Base-by-base conservation (phyloP, 1,140 invertebrate species). In the Drosophila grimshawi region DNA sequence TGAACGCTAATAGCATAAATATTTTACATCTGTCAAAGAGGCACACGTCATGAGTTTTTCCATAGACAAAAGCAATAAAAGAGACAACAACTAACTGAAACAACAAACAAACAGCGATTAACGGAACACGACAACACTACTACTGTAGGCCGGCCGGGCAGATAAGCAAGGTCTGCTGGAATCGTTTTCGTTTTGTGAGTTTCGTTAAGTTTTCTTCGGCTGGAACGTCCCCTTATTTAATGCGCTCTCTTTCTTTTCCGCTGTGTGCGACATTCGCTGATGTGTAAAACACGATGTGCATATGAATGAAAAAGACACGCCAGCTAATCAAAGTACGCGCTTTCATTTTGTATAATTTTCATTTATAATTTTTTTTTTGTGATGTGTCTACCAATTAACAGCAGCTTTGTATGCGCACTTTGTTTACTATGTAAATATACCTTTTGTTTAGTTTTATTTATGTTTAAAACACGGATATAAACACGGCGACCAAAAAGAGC, bases 221-320 rank as follows among this genome's bases (percentile, higher is more conserved):
- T 74, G 65, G 35, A 63, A 49, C 43, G 41, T 32, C 4, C 19
- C 33, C 32, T 32, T 35, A 6, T 10, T 27, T 5, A 11, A 6
- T 33, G 29, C 59, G 37, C 53, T 33, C 52, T 53, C 63, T 66
- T 66, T 33, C 45, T 45, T 52, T 76, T 71, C 10, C 11, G 60
- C 43, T 71, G 52, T 74, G 49, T 53, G 32, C 27, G 59, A 46
- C 66, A 75, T 72, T 76, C 74, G 74, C 56, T 72, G 74, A 67
- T 76, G 74, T 76, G 74, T 76, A 72, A 66, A 76, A 70, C 85
- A 79, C 67, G 80, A 74, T 78, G 67, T 85, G 85, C 78, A 85
- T 85, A 85, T 88, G 85, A 88, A 88, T 88, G 85, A 75, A 89
- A 65, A 66, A 83, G 83, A 77, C 80, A 86, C 81, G 82, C 81